Base-by-base conservation (phyloP, 1,140 invertebrate genomes). In the Neodiprion fabricii region DNA sequence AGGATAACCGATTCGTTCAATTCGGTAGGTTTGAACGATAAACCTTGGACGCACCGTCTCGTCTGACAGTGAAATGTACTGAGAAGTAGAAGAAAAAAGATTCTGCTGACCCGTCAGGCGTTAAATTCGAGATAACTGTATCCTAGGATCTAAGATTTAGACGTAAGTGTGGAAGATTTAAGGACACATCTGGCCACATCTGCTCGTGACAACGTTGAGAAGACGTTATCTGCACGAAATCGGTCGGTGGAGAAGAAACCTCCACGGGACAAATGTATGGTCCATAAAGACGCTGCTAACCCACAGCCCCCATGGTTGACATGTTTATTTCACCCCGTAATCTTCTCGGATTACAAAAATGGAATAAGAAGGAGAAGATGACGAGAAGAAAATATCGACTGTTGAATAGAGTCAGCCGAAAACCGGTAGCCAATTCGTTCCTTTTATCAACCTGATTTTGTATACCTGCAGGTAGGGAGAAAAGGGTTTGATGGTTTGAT, bases 301-400 rank as follows among this genome's bases (percentile, higher is more conserved):
- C 67, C 67, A 69, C 67, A 47, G 11, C 50, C 69, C 76, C 68
- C 77, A 77, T 77, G 79, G 80, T 81, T 81, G 82, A 82, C 82
- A 82, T 80, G 81, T 83, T 83, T 83, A 83, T 83, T 83, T 82
- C 82, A 72, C 72, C 75, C 40, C 49, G 81, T 82, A 81, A 83
- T 83, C 82, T 80, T 83, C 80, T 83, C 82, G 79, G 80, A 83
- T 83, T 83, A 83, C 28, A 73, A 68, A 61, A 65, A 65, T 21
- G 3, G 28, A 72, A 28, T 3, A 49, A n/a, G 49, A 61, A 53
- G 49, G 23, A 53, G 71, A n/a, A 53, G 48, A 65, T 40, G 14
- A 73, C 5, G 48, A 53, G 67, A 23, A 47, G 3, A 66, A 47
- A 67, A 70, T 12, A 66, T 49, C n/a, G 23, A 50, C 53, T 48